Evolutionary conservation across 2,113 vertebrate species (phyloP).

Genomic region (Cynocephalus volans): DNA sequence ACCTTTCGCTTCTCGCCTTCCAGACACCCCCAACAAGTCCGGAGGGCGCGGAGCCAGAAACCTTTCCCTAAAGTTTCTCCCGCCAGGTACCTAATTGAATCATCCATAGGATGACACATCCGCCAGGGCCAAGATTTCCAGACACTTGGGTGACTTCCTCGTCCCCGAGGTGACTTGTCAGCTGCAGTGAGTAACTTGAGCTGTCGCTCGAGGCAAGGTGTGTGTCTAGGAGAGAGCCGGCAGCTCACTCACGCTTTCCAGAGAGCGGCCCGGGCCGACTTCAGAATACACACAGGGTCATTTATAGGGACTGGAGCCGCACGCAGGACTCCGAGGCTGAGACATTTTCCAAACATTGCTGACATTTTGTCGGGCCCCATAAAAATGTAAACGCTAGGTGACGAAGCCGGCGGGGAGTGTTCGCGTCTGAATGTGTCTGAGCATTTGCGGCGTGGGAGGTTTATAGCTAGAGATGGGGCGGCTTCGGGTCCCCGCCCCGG

Average conservation of each 20-base stretch:
- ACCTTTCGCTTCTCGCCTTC: neutral
- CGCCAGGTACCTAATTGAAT: slow-evolving; percentile 78
- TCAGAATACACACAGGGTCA: slow-evolving; percentile 80
- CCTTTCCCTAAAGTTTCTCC: slow-evolving; percentile 63
- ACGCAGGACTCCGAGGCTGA: slow-evolving; percentile 59
- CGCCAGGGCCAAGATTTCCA: slow-evolving; percentile 75
- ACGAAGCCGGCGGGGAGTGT: slow-evolving; percentile 29
- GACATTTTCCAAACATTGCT: slow-evolving; percentile 82
- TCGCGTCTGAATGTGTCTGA: slow-evolving; percentile 37
- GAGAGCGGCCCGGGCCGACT: slow-evolving; percentile 59
- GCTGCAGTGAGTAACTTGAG: slow-evolving; percentile 83
- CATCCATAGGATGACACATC: slow-evolving; percentile 83
- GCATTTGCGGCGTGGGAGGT: slow-evolving; percentile 47
- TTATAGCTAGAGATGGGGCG: neutral
- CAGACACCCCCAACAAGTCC: neutral
- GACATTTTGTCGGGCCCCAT: slow-evolving; percentile 75
- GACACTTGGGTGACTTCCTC: slow-evolving; percentile 82
- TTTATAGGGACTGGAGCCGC: slow-evolving; percentile 65
- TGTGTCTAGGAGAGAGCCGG: slow-evolving; percentile 65
- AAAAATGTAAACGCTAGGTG: slow-evolving; percentile 77
- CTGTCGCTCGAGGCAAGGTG: slow-evolving; percentile 79
- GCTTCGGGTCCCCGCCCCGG: neutral
- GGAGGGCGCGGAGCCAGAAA: neutral
- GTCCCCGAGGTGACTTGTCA: slow-evolving; percentile 80
- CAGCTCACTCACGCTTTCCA: slow-evolving; percentile 85